Evolutionary conservation across 2,113 vertebrate species (phyloP).

Genomic region (Podiceps cristatus): DNA sequence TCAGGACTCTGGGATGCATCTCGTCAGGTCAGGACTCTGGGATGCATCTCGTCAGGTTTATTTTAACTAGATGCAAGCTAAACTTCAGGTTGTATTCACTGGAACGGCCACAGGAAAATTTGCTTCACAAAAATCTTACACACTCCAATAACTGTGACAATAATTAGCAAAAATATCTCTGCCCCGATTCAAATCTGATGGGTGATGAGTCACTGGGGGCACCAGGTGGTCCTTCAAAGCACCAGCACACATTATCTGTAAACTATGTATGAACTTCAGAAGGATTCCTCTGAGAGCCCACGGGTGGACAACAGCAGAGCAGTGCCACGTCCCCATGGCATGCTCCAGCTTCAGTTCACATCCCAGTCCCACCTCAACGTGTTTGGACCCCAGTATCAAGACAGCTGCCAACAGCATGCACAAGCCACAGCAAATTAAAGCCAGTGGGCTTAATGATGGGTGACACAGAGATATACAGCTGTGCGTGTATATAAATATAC

Average conservation of each 20-base stretch:
- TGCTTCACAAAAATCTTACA: background rate
- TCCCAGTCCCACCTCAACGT: background rate
- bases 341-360: accelerated
- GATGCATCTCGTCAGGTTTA: no score
- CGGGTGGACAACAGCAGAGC: background rate
- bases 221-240: background rate
- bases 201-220: background rate
- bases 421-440: background rate
- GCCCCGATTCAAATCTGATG: background rate
- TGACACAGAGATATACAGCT: background rate
- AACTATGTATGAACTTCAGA: background rate
- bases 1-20: no score
- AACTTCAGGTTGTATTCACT: background rate
- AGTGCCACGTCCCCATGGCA: accelerated
- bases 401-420: background rate
- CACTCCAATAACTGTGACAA: background rate
- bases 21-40: no score
- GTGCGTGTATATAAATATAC: background rate
- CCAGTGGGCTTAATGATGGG: background rate
- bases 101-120: accelerated
- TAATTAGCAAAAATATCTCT: background rate
- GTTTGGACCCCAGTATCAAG: background rate
- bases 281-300: background rate
- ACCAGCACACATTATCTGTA: background rate
- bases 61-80: background rate